Base-by-base conservation (phyloP, 35 echinoderm and acorn worm genomes). In the Apostichopus californicus region DNA sequence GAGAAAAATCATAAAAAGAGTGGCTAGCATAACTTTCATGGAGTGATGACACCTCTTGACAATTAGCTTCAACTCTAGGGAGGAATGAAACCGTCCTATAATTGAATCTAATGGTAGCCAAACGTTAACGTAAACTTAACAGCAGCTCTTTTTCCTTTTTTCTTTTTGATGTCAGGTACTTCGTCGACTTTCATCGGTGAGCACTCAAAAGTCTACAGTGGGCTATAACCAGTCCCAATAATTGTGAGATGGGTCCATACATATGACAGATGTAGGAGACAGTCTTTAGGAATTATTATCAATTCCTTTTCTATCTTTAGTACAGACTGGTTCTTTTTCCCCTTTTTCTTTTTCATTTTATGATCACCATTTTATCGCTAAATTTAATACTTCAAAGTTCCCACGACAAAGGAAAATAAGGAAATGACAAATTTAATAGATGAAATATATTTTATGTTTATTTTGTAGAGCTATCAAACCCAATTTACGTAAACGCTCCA, bases 51-150 rank as follows among this genome's bases (percentile, higher is more conserved):
- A 85, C 56, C 1, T 21, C 81, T 85, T 22, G 55, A 85, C 81
- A 85, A 85, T 85, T 85, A 85, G 81, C 54, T 60, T n/a, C 28
- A 59, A 85, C 81, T 85, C 81, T 20, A 21, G 81, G 81, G 81
- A 85, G 52, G 57, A 17, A 85, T 85, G 81, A 59, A 22, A 22
- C 81, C 57, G 11, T 85, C 81, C 81, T 52, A 85, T 85, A 85
- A 85, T 85, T 85, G 81, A 85, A 22, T 85, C 56, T 85, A 85
- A 85, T 85, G 81, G 81, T 85, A 13, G 78, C 57, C 24, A 85
- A 85, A 56, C 10, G 55, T 56, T 85, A 75, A 14, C 7, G 17
- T 61, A 61, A 61, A 61, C 58, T 61, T 9, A 61, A 61, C 8
- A 61, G 17, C 15, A 14, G 71, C 20, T 1, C 34, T 46, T 46